These are phyloP conservation scores for Helicoverpa assulta DNA, from an alignment of 2,888 invertebrate genomes.

Conservation along the genomic window DNA sequence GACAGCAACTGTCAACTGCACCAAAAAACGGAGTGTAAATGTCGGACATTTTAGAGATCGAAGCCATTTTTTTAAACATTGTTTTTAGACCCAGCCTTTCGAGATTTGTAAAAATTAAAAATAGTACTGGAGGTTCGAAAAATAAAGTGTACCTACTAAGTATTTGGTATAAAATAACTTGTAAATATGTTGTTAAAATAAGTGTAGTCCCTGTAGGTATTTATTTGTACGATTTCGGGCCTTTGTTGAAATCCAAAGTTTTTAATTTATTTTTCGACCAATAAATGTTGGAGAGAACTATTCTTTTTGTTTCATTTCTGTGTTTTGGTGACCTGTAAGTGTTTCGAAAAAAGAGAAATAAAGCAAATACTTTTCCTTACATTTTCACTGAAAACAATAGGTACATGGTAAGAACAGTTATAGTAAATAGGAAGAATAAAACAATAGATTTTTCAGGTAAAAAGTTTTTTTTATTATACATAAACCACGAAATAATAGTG, in stretches of 20 bases:
- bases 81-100: slow-evolving; percentile 33
- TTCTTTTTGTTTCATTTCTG: slow-evolving; percentile 68
- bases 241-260: slow-evolving; percentile 90
- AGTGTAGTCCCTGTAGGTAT: slow-evolving; percentile 88
- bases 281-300: slow-evolving; percentile 90
- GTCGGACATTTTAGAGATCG: slow-evolving; percentile 23
- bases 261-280: slow-evolving; percentile 91
- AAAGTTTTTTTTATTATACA: too few relatives aligned
- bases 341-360: too few relatives aligned
- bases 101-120: slow-evolving; percentile 57
- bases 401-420: too few relatives aligned
- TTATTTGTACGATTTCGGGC: slow-evolving; percentile 89
- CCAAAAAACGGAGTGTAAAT: slow-evolving; percentile 1
- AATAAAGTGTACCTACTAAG: slow-evolving; percentile 82
- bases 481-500: too few relatives aligned
- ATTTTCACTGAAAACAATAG: too few relatives aligned
- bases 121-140: slow-evolving; percentile 60
- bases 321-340: slow-evolving; percentile 8
- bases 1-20: too few relatives aligned
- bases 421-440: too few relatives aligned
- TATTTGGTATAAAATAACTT: slow-evolving; percentile 71
- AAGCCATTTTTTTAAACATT: slow-evolving; percentile 11
- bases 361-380: too few relatives aligned
- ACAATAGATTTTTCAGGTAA: too few relatives aligned
- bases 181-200: slow-evolving; percentile 88